phyloP scores from a whole-genome alignment of 2,888 invertebrate species.

The Dascillus cervinus region DNA sequence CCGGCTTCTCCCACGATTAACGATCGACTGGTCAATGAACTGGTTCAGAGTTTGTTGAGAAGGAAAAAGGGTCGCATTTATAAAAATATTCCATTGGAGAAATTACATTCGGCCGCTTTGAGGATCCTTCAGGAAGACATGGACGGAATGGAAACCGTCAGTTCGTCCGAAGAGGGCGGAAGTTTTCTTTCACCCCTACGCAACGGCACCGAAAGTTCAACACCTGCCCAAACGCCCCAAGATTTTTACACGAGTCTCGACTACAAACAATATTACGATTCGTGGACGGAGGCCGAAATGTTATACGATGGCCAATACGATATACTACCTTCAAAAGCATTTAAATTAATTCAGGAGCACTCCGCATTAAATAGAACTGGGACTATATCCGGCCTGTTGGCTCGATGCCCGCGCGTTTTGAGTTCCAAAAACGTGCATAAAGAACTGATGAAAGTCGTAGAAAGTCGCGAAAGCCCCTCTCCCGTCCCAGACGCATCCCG shows the following conservation, averaged over 20 bases:
- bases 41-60: constrained; percentile 50
- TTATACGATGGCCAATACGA: constrained; percentile 37
- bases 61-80: constrained; percentile 49
- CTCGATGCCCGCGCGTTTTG: constrained; percentile 55
- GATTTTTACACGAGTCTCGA: constrained; percentile 43
- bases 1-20: constrained; percentile 44
- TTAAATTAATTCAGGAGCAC: constrained; percentile 48
- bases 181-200: constrained; percentile 34
- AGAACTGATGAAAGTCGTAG: constrained; percentile 42
- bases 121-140: constrained; percentile 51
- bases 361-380: constrained; percentile 35
- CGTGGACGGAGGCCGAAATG: constrained; percentile 41
- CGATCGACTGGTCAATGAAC: constrained; percentile 50
- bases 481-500: constrained; percentile 24
- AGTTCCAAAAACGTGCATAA: constrained; percentile 52
- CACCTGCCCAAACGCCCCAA: constrained; percentile 45
- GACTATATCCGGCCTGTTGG: constrained; percentile 46
- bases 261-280: constrained; percentile 48
- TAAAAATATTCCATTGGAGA: constrained; percentile 49
- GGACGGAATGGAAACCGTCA: constrained; percentile 38
- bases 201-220: constrained; percentile 41
- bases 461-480: constrained; percentile 27
- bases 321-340: constrained; percentile 51
- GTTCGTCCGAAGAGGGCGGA: constrained; percentile 38
- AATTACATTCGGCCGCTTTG: constrained; percentile 51